Percentiles rank a stretch among this genome's conserved stretches.
Evolutionary conservation across 2,888 invertebrate genomes (phyloP).

Genomic region (Erebia epiphron): DNA sequence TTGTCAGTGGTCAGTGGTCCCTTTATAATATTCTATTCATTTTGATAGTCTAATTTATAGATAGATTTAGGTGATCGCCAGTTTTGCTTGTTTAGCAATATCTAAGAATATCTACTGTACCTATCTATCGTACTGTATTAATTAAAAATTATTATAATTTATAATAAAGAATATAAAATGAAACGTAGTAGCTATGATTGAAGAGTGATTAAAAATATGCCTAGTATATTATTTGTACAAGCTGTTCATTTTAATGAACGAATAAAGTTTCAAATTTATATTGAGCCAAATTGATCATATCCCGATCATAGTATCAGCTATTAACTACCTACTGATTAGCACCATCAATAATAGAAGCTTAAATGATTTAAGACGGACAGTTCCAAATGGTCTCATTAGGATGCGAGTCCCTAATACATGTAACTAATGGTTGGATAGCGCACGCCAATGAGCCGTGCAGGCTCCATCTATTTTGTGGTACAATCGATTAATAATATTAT

Average conservation of each 20-base stretch:
- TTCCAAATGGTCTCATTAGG: slow-evolving; percentile 43
- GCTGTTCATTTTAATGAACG: too few species aligned
- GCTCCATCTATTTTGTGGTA: slow-evolving; percentile 28
- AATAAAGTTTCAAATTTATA: background rate
- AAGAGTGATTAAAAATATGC: too few species aligned
- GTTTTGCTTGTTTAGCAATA: too few species aligned
- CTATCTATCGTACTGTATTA: too few species aligned
- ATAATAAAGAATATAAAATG: too few species aligned
- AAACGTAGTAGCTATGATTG: too few species aligned
- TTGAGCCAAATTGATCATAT: background rate
- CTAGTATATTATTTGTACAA: background rate
- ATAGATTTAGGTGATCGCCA: too few species aligned
- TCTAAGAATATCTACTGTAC: too few species aligned
- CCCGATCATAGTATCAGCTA: background rate
- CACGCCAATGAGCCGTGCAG: slow-evolving; percentile 30
- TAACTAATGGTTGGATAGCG: slow-evolving; percentile 28
- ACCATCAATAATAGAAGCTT: slow-evolving; percentile 38
- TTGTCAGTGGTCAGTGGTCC: too few species aligned
- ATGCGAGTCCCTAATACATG: slow-evolving; percentile 29
- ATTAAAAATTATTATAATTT: too few species aligned
- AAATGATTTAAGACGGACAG: slow-evolving; percentile 43
- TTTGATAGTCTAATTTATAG: too few species aligned
- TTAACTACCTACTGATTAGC: slow-evolving; percentile 13
- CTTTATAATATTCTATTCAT: too few species aligned
- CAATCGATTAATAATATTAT: background rate